phyloP scores from a whole-genome alignment of 1,140 invertebrate species.

The Eumaeus atala region DNA sequence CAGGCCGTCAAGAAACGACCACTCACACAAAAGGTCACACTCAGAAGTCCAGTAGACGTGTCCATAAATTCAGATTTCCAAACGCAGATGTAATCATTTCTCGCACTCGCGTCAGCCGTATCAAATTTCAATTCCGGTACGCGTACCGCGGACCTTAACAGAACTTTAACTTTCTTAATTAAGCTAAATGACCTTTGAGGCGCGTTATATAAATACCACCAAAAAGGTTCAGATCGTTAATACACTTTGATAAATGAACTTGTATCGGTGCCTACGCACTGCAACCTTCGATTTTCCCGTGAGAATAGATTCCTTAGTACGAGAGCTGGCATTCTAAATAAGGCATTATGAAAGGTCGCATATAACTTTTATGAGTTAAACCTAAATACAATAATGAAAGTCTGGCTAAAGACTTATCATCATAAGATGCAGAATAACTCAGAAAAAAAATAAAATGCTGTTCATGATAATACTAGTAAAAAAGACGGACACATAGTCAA shows the following conservation, averaged over 20 bases:
- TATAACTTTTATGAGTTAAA: too few relatives aligned
- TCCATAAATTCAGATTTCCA: background rate
- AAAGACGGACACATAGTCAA: too few relatives aligned
- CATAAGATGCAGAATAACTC: too few relatives aligned
- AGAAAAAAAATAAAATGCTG: too few relatives aligned
- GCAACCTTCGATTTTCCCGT: slow-evolving; percentile 29
- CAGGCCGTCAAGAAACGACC: too few relatives aligned
- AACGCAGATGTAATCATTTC: slow-evolving; percentile 6
- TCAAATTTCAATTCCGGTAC: slow-evolving; percentile 2
- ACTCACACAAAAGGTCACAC: too few relatives aligned
- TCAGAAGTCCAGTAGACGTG: too few relatives aligned
- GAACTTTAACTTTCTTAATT: slow-evolving; percentile 6
- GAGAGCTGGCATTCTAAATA: background rate
- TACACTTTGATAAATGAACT: slow-evolving; percentile 6
- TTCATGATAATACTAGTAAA: too few relatives aligned
- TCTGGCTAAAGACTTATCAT: too few relatives aligned
- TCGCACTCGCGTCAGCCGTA: slow-evolving; percentile 1
- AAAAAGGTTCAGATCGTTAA: slow-evolving; percentile 14
- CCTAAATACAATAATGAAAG: too few relatives aligned
- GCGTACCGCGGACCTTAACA: background rate
- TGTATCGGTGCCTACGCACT: slow-evolving; percentile 3
- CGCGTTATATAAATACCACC: slow-evolving; percentile 3
- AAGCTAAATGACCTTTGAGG: slow-evolving; percentile 6
- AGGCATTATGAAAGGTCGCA: too few relatives aligned
- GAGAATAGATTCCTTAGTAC: slow-evolving; percentile 24